A percentile compares a stretch with the other conserved stretches of the same genome.
Evolutionary conservation across 1,140 invertebrate species (phyloP).

Genomic region (Papilio xuthus): DNA sequence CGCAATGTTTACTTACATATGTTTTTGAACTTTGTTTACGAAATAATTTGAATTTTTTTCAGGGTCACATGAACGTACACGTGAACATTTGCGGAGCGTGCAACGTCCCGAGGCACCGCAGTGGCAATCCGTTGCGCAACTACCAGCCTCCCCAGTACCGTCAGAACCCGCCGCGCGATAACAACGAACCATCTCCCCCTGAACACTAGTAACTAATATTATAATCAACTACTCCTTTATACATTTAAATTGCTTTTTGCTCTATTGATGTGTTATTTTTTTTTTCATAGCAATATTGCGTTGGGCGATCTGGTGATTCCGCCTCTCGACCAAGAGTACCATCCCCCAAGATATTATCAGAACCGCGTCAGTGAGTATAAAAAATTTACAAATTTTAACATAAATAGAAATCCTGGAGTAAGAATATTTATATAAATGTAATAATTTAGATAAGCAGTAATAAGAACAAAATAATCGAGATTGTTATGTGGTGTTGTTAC

Average conservation of each 20-base stretch:
- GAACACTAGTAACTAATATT: not conserved
- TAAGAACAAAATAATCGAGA: not conserved
- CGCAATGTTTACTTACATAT: not conserved
- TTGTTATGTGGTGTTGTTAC: not conserved
- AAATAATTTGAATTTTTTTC: not conserved
- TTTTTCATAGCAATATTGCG: not conserved
- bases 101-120: not conserved
- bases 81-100: not conserved
- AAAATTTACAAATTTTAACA: not conserved
- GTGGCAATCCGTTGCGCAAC: not conserved
- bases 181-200: not conserved
- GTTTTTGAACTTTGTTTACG: not conserved
- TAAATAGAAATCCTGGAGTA: not conserved
- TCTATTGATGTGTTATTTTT: not conserved
- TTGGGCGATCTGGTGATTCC: not conserved
- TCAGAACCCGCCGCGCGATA: not conserved
- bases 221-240: not conserved
- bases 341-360: not conserved
- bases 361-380: conserved; percentile 15
- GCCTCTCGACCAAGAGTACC: not conserved
- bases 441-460: not conserved
- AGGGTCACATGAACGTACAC: not conserved
- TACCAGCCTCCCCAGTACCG: not conserved
- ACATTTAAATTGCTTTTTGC: not conserved
- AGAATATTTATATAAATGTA: not conserved